Base-by-base conservation (phyloP, 1,140 invertebrate species). In the Triops cancriformis region DNA sequence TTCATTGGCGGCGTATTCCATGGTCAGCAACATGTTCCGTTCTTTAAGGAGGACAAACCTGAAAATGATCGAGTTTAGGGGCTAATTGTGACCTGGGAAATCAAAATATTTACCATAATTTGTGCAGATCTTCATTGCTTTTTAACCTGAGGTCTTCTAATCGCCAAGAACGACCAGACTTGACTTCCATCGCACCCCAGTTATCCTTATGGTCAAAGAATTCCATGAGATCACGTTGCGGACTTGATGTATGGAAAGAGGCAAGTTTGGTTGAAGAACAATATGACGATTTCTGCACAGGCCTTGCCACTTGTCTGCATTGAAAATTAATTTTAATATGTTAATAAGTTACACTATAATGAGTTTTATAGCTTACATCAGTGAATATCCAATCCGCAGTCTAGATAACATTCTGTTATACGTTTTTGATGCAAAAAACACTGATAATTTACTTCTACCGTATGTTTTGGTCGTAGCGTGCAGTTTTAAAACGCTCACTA, bases 41-140 rank as follows among this genome's bases (percentile, higher is more conserved):
- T 99, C 98, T 87, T 99, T 99, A 27, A 98, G 85, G 76, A 99
- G 86, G 28, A 99, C 88, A 87, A 91, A 94, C 92, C 92, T 94
- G 80, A 76, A n/a, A 82, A 80, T 76, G 42, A 77, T 31, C 72
- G 14, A 76, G 31, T 6, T n/a, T n/a, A n/a, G n/a, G n/a, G n/a
- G n/a, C n/a, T n/a, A n/a, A n/a, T n/a, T n/a, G n/a, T n/a, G n/a
- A n/a, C n/a, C n/a, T n/a, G n/a, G n/a, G n/a, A n/a, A n/a, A n/a
- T n/a, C n/a, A n/a, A n/a, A 12, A 72, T 81, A 80, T 79, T 82
- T 85, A 98, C 98, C 98, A 99, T 77, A 99, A 86, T 88, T 99
- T 98, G 82, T 99, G 98, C 73, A 99, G 88, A 86, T 99, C 98
- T 74, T 90, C 87, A 85, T 98, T 99, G 75, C 94, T 97, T 86